Conservation (phyloP, 2,113 vertebrate species). For the Limnothrissa miodon region DNA sequence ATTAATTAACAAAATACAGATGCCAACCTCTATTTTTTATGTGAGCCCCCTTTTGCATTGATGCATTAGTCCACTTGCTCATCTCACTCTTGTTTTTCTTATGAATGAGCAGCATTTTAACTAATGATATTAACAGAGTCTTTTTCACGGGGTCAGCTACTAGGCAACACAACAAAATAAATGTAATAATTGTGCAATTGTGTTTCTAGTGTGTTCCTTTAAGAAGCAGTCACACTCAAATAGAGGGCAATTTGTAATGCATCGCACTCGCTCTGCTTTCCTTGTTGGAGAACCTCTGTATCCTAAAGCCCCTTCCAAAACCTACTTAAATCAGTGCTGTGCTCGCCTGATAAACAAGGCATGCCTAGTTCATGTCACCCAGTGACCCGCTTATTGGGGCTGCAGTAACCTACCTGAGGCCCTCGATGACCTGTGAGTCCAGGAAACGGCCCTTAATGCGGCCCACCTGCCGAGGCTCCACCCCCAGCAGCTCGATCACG, state of each 20-base stretch:
- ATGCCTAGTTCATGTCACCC: not conserved
- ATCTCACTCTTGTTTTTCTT: too few species aligned
- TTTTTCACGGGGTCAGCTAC: not conserved
- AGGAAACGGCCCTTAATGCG: constrained; percentile 83
- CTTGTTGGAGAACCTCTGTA: not conserved
- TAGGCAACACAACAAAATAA: not conserved
- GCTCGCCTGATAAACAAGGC: not conserved
- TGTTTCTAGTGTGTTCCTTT: not conserved
- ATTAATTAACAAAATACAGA: too few species aligned
- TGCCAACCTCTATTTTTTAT: too few species aligned
- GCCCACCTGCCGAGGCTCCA: constrained; percentile 80
- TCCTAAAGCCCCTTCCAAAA: not conserved
- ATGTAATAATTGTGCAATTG: not conserved
- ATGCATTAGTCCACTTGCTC: too few species aligned
- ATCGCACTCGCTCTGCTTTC: not conserved
- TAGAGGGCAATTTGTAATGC: not conserved
- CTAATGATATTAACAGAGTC: not conserved
- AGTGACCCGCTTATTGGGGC: not conserved
- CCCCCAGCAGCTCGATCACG: constrained; percentile 85
- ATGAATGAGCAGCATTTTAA: not conserved
- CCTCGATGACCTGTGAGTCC: constrained; percentile 78
- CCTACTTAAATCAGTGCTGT: too few species aligned
- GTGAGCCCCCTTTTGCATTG: too few species aligned
- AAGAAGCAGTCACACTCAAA: not conserved
- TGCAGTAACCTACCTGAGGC: constrained; percentile 77